A percentile compares a stretch with the other conserved stretches of the same genome.
Conservation (phyloP, 1,140 invertebrate species). For the Pachyrhynchus sulphureomaculatus region DNA sequence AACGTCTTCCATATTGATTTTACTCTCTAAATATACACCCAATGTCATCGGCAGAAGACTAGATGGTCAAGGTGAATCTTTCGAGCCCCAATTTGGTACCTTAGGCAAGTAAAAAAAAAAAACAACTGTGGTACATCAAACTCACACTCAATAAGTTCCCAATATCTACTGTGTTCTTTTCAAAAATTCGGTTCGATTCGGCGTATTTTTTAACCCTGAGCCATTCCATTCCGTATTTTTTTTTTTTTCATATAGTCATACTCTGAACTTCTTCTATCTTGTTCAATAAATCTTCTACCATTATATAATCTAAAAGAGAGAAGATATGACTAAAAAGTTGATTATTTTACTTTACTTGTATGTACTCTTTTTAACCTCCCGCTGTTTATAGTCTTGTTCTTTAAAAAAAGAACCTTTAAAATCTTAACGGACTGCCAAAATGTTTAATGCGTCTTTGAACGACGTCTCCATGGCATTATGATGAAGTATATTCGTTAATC, state of each 20-base stretch:
- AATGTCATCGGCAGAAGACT: background rate
- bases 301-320: slow-evolving; percentile 69
- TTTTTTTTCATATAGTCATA: slow-evolving; percentile 85
- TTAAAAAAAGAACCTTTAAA: no score
- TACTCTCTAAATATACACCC: no score
- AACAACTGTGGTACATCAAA: background rate
- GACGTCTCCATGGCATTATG: no score
- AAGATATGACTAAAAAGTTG: no score
- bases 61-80: background rate
- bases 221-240: slow-evolving; percentile 76
- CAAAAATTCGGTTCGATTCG: slow-evolving; percentile 61
- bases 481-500: no score
- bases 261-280: slow-evolving; percentile 79
- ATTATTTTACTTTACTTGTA: no score
- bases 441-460: no score
- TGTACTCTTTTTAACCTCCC: no score
- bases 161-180: slow-evolving; percentile 74
- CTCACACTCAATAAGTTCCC: slow-evolving; percentile 50
- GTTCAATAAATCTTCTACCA: slow-evolving; percentile 63
- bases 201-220: slow-evolving; percentile 54
- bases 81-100: background rate
- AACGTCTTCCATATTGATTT: no score
- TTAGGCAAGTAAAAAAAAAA: background rate
- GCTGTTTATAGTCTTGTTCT: no score
- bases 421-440: no score